These are phyloP conservation scores for Pseudomyrmex pallidus DNA, from an alignment of 1,140 invertebrate species.

Conservation along the genomic window DNA sequence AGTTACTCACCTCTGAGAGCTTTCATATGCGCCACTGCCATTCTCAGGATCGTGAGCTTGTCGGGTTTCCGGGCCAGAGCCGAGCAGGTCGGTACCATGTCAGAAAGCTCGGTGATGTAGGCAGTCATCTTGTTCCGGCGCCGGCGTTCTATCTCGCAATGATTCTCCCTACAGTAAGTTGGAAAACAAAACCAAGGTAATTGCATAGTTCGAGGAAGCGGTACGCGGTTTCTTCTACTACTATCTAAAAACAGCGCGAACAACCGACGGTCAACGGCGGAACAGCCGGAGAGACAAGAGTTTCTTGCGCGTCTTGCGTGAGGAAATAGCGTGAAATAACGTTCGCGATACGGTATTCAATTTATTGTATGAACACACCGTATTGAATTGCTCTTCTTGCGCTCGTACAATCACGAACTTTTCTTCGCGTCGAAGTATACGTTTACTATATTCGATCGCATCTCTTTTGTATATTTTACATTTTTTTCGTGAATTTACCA, in stretches of 20 bases:
- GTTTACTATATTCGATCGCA: neutral
- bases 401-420: neutral
- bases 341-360: conserved; percentile 32
- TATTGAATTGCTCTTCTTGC: neutral
- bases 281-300: conserved; percentile 21
- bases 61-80: conserved; percentile 99
- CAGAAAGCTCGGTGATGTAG: conserved; percentile 99
- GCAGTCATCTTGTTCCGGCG: conserved; percentile 99
- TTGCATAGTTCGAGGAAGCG: conserved; percentile 80
- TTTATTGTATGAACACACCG: neutral
- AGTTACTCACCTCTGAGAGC: conserved; percentile 92
- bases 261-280: conserved; percentile 37
- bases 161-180: conserved; percentile 95
- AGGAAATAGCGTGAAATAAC: conserved; percentile 44
- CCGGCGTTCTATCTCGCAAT: conserved; percentile 99
- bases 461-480: neutral
- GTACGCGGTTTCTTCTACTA: conserved; percentile 31
- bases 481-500: conserved; percentile 4
- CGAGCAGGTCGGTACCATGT: conserved; percentile 99
- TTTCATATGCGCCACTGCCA: conserved; percentile 99
- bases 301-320: conserved; percentile 37
- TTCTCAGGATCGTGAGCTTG: conserved; percentile 99
- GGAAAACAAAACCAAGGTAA: conserved; percentile 85
- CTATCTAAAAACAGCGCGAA: conserved; percentile 40
- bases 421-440: neutral